Percentiles rank a stretch among this genome's conserved stretches.
Evolutionary conservation across 2,113 vertebrate species (phyloP).

Genomic region (Gobiocypris rarus): DNA sequence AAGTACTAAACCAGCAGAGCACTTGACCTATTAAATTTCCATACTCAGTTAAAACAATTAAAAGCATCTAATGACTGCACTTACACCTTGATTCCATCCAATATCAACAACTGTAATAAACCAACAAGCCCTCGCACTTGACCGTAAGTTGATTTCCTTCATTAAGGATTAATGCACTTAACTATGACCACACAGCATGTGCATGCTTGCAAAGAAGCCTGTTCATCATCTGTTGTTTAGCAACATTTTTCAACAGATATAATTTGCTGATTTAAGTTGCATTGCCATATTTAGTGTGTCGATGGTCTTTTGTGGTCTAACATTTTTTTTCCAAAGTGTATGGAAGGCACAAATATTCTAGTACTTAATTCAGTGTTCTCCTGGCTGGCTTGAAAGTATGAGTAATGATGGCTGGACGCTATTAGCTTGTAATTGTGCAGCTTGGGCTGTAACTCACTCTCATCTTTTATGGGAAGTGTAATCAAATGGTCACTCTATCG

Average conservation of each 20-base stretch:
- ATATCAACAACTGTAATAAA: conserved; percentile 18
- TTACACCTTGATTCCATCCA: not conserved
- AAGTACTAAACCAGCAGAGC: conserved; percentile 8
- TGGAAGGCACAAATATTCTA: conserved; percentile 66
- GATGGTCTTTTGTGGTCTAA: conserved; percentile 27
- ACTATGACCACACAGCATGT: not conserved
- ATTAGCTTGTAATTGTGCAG: conserved; percentile 66
- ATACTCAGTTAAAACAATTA: not conserved
- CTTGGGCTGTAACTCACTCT: conserved; percentile 63
- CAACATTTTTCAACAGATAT: not conserved
- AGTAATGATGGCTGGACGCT: conserved; percentile 65
- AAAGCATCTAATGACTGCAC: not conserved
- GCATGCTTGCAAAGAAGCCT: not conserved
- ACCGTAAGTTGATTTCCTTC: not conserved
- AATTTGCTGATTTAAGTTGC: not conserved
- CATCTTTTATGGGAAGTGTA: conserved; percentile 60
- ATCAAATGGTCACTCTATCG: conserved; percentile 56
- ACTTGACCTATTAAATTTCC: conserved; percentile 2
- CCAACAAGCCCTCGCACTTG: not conserved
- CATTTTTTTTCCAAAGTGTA: conserved; percentile 66
- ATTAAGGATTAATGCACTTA: not conserved
- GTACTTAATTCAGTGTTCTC: conserved; percentile 68
- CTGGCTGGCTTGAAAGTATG: conserved; percentile 63
- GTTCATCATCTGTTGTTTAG: not conserved
- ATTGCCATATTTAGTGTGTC: not conserved